A percentile compares a stretch with the other conserved stretches of the same genome.
phyloP scores from a whole-genome alignment of 2,797 vertebrate species.

The Harpagifer antarcticus region DNA sequence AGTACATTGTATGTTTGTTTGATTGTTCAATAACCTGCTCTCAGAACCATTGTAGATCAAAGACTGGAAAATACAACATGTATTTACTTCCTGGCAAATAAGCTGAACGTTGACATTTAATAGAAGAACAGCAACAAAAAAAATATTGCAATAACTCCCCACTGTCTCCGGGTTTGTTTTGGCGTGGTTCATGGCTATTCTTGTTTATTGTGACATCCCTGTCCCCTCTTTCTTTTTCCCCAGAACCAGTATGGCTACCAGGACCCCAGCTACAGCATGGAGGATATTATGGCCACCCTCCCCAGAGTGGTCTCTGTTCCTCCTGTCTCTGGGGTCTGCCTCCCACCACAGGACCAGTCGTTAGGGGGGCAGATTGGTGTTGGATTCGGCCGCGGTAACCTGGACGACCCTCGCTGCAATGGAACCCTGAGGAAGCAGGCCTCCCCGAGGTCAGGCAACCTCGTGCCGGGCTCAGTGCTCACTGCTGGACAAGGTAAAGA shows the following conservation, averaged over 20 bases:
- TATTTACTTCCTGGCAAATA: background rate
- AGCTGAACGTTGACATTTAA: background rate
- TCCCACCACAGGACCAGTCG: conserved; percentile 86
- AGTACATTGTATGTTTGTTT: background rate
- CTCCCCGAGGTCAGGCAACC: conserved; percentile 76
- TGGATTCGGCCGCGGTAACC: conserved; percentile 73
- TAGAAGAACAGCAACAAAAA: background rate
- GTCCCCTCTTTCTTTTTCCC: background rate
- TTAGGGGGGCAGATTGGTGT: conserved; percentile 81
- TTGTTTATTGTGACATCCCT: background rate
- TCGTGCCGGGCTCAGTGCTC: conserved; percentile 60
- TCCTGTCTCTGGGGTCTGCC: conserved; percentile 80
- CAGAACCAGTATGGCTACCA: conserved; percentile 85
- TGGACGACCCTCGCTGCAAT: conserved; percentile 94
- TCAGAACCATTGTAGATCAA: background rate
- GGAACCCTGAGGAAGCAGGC: conserved; percentile 93
- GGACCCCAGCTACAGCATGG: conserved; percentile 82
- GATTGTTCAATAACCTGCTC: background rate
- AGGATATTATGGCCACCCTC: conserved; percentile 87
- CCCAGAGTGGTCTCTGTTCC: conserved; percentile 86
- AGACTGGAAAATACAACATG: background rate
- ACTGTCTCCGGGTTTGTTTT: background rate
- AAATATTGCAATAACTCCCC: background rate
- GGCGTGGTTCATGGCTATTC: background rate
- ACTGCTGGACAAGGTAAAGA: conserved; percentile 71